Evolutionary conservation across 53 echinoderm and acorn worm genomes (phyloP).

Genomic region (Arbacia lixula): DNA sequence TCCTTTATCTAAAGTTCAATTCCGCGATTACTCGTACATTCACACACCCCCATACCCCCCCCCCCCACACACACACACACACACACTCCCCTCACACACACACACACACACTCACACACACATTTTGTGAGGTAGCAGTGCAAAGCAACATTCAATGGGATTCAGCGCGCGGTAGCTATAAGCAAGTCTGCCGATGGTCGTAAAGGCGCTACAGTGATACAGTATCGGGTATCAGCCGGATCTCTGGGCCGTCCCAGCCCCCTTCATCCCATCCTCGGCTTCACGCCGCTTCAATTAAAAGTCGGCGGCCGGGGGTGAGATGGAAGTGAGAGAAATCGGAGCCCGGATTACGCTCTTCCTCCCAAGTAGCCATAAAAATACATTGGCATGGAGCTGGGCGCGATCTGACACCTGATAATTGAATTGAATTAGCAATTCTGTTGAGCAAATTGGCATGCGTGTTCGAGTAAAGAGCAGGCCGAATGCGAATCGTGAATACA

Average conservation of each 20-base stretch:
- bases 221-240: conserved; percentile 16
- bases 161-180: too few relatives aligned
- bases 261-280: conserved; percentile 24
- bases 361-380: conserved; percentile 37
- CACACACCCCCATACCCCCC: too few relatives aligned
- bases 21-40: too few relatives aligned
- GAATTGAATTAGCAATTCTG: conserved; percentile 60
- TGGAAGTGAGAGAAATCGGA: conserved; percentile 7
- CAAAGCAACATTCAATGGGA: too few relatives aligned
- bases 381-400: conserved; percentile 27
- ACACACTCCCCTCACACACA: too few relatives aligned
- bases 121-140: too few relatives aligned
- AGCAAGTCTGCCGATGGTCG: too few relatives aligned
- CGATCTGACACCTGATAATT: conserved; percentile 44
- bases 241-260: conserved; percentile 12
- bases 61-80: too few relatives aligned
- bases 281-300: conserved; percentile 51
- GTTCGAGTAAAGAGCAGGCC: not conserved
- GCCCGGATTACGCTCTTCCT: conserved; percentile 24
- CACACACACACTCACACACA: too few relatives aligned
- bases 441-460: conserved; percentile 52
- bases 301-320: conserved; percentile 24
- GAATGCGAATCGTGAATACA: conserved; percentile 3
- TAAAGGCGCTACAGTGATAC: too few relatives aligned
- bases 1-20: too few relatives aligned